Conservation (phyloP, 1,140 invertebrate species). For the Drosophila tani region DNA sequence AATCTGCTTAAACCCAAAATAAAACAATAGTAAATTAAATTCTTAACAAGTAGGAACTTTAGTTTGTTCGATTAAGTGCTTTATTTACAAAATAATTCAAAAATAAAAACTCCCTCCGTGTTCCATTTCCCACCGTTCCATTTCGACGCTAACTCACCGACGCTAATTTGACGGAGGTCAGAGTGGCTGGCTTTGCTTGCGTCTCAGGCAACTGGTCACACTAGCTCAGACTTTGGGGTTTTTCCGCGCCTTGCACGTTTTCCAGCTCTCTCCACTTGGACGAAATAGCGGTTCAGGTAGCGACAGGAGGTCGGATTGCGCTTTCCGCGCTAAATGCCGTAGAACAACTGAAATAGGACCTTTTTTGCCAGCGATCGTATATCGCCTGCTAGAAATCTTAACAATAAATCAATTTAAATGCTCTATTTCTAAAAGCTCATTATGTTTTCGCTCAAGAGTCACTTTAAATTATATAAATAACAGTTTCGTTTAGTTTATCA, state of each 20-base stretch:
- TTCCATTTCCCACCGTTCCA: no score
- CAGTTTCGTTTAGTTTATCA: constrained; percentile 12
- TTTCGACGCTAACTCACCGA: no score
- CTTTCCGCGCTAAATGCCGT: background rate
- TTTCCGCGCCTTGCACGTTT: background rate
- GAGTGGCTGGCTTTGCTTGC: background rate
- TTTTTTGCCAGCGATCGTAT: background rate
- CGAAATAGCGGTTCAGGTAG: background rate
- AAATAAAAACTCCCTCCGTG: no score
- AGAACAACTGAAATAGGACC: background rate
- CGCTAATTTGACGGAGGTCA: no score
- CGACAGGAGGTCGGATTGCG: background rate
- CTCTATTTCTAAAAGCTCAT: constrained; percentile 24
- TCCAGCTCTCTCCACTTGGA: background rate
- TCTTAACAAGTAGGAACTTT: no score
- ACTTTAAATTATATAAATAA: constrained; percentile 4
- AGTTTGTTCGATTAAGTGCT: no score
- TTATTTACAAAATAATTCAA: no score
- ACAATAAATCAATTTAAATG: background rate
- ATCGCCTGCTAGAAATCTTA: background rate
- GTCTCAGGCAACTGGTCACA: background rate
- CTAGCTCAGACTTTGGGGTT: background rate
- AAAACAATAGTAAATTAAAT: no score
- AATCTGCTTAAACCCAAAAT: no score
- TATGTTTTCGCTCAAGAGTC: constrained; percentile 17